Conservation (phyloP, 2,888 invertebrate genomes). For the Leptopilina myrica region DNA sequence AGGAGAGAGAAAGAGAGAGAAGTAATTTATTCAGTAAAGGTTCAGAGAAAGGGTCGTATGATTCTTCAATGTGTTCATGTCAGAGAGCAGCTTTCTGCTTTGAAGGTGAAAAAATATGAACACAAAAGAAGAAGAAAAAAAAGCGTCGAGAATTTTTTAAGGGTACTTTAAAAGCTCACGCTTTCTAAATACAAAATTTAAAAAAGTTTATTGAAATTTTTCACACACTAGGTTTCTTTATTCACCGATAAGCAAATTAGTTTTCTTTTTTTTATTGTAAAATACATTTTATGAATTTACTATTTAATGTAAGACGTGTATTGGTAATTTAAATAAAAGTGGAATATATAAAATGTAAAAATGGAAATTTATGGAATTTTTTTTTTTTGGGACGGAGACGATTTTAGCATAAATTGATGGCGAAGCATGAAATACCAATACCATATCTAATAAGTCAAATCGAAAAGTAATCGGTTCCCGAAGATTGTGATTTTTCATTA, state of each 20-base stretch:
- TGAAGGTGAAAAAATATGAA: not conserved
- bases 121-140: not conserved
- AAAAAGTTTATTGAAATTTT: not conserved
- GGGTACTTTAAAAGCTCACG: not conserved
- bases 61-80: conserved; percentile 24
- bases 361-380: not conserved
- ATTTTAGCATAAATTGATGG: not conserved
- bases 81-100: not conserved
- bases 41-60: conserved; percentile 2
- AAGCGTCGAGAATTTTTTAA: not conserved
- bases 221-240: not conserved
- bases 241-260: not conserved
- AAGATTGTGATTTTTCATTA: not conserved
- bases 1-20: not conserved
- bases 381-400: not conserved
- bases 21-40: conserved; percentile 21
- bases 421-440: not conserved
- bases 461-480: not conserved
- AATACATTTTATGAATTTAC: not conserved
- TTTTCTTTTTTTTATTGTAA: not conserved
- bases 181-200: not conserved
- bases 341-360: not conserved
- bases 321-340: not conserved
- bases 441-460: not conserved
- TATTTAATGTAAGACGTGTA: not conserved